Base-by-base conservation (phyloP, 2,888 invertebrate species). In the Netelia virgata region DNA sequence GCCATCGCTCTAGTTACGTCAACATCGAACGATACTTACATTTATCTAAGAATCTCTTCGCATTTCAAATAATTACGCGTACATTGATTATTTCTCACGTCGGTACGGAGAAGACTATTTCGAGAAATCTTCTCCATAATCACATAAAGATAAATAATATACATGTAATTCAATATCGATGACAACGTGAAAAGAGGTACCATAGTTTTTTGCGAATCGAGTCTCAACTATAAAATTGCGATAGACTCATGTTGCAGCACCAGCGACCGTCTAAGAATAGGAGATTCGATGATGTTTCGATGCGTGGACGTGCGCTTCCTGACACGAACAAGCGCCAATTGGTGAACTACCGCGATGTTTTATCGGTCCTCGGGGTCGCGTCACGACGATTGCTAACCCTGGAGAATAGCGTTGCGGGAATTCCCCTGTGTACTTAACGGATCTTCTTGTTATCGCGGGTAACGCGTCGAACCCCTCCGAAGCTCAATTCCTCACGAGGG, bases 341-440 rank as follows among this genome's bases (percentile, higher is more conserved):
- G 50, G 41, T 18, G 18, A 9, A 68, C 18, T 43, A 85, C 50
- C 61, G 14, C 77, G 84, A 88, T 90, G 86, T 86, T 90, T 90
- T 90, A 90, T 90, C 82, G 88, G 83, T 77, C 86, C 86, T 85
- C 81, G 53, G 89, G 87, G 87, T 78, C 69, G 23, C 47, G 59
- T 74, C 57, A 59, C 14, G 70, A 14, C 43, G 70, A 66, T 59
- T 70, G 61, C n/a, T 53, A 50, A 50, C 66, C 87, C 88, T 20
- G 73, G 90, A 88, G 88, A 84, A 87, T 86, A 82, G 79, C 79
- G 82, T 23, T 70, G 64, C 66, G 64, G 59, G 73, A 55, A 72
- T 14, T 77, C 61, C 75, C 69, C 41, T 23, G 53, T 76, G 75
- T 63, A 66, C 36, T 36, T 73, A 57, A 85, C 87, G 85, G 84